A percentile compares a stretch with the other conserved stretches of the same genome.
phyloP scores from a whole-genome alignment of 1,140 invertebrate species.

The Brachionus rubens region DNA sequence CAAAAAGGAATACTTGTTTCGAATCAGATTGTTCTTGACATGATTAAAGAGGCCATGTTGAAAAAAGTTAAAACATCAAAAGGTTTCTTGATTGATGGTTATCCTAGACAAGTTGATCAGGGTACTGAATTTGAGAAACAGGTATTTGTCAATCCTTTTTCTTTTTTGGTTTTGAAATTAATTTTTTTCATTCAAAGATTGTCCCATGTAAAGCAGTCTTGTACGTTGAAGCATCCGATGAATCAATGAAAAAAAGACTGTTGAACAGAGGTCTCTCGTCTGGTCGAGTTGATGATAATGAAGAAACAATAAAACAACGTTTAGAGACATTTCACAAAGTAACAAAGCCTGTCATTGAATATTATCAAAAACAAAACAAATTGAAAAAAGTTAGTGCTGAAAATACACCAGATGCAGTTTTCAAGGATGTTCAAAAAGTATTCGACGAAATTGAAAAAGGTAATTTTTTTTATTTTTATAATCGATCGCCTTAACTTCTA shows the following conservation, averaged over 20 bases:
- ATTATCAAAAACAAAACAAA: no score
- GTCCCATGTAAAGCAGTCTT: not conserved
- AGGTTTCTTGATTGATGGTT: slow-evolving; percentile 83
- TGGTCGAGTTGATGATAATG: slow-evolving; percentile 92
- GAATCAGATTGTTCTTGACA: slow-evolving; percentile 55
- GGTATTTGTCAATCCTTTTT: not conserved
- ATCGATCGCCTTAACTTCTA: no score
- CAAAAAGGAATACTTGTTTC: slow-evolving; percentile 80
- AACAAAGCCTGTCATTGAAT: slow-evolving; percentile 72
- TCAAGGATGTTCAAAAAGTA: no score
- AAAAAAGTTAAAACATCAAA: slow-evolving; percentile 52
- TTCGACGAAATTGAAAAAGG: no score
- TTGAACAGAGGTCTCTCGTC: slow-evolving; percentile 80
- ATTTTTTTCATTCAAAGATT: slow-evolving; percentile 64
- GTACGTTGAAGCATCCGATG: slow-evolving; percentile 72
- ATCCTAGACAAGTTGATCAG: slow-evolving; percentile 79
- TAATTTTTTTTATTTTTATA: not conserved
- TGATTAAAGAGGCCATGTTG: slow-evolving; percentile 58
- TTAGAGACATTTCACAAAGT: slow-evolving; percentile 86
- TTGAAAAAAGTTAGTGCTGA: no score
- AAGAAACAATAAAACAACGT: slow-evolving; percentile 88
- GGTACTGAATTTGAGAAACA: slow-evolving; percentile 77
- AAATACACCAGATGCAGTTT: no score
- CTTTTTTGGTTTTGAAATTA: not conserved
- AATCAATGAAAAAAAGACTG: slow-evolving; percentile 77